phyloP scores from a whole-genome alignment of 2,797 vertebrate species.

The Chelonia mydas region DNA sequence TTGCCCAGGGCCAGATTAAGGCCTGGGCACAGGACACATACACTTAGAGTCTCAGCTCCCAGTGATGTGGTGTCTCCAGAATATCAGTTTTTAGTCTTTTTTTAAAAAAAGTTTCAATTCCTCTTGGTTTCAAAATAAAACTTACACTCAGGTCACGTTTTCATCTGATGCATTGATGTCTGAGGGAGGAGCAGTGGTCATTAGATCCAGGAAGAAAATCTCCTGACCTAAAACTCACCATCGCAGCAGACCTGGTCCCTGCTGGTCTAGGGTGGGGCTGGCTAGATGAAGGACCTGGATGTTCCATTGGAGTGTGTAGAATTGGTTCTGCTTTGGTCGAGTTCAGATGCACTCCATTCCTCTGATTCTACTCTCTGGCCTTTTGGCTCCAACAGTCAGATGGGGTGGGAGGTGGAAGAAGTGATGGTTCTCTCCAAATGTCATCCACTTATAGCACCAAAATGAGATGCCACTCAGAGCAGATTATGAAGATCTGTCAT shows the following conservation, averaged over 20 bases:
- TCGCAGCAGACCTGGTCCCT: background rate
- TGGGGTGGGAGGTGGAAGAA: background rate
- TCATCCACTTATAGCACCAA: rapidly evolving
- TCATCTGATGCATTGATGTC: rapidly evolving
- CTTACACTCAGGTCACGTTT: background rate
- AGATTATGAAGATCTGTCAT: background rate
- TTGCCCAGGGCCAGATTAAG: background rate
- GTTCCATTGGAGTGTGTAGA: too few species aligned
- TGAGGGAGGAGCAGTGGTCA: background rate
- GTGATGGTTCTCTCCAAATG: background rate
- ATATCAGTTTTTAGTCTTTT: background rate
- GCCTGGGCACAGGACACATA: rapidly evolving
- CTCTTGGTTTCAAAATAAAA: background rate
- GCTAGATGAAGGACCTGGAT: background rate
- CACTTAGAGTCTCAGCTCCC: background rate
- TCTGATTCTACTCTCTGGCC: background rate
- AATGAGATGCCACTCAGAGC: rapidly evolving
- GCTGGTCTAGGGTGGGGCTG: background rate
- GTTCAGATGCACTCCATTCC: background rate
- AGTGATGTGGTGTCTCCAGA: background rate
- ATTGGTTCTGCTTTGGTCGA: background rate
- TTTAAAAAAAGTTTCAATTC: background rate
- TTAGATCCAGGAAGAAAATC: background rate
- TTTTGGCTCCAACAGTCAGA: background rate
- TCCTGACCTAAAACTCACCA: background rate